phyloP scores from a whole-genome alignment of 2,888 invertebrate species.

The Ochropleura leucogaster region DNA sequence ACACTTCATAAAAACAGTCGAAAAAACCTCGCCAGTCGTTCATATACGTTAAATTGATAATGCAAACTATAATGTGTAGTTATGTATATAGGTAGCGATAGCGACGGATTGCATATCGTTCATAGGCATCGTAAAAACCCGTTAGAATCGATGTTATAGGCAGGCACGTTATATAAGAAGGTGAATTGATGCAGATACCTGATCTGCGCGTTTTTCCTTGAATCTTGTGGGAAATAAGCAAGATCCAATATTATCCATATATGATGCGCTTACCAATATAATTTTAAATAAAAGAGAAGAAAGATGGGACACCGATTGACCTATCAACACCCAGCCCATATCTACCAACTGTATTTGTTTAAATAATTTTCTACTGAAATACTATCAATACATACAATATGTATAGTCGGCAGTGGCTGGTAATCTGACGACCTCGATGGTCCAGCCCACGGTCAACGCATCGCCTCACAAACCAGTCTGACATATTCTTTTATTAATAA shows the following conservation, averaged over 20 bases:
- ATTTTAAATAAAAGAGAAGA: background rate
- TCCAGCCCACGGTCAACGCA: constrained; percentile 41
- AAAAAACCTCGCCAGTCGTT: background rate
- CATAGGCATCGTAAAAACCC: constrained; percentile 39
- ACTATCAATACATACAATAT: constrained; percentile 17
- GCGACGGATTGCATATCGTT: constrained; percentile 34
- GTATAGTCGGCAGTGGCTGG: background rate
- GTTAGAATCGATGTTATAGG: constrained; percentile 34
- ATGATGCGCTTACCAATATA: background rate
- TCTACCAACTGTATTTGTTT: no score
- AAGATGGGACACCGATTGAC: background rate
- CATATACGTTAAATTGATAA: background rate
- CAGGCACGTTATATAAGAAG: constrained; percentile 17
- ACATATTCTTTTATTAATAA: constrained; percentile 42
- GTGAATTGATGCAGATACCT: constrained; percentile 1
- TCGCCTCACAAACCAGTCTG: constrained; percentile 50
- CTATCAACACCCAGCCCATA: background rate
- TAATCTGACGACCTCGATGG: constrained; percentile 49
- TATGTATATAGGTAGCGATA: background rate
- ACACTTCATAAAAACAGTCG: background rate
- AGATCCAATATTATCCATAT: background rate
- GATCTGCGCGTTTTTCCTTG: constrained; percentile 12
- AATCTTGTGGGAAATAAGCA: constrained; percentile 9
- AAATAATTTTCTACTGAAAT: background rate
- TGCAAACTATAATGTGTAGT: background rate